These are phyloP conservation scores for Corvus cornix DNA, from an alignment of 2,113 vertebrate genomes.

Conservation along the genomic window DNA sequence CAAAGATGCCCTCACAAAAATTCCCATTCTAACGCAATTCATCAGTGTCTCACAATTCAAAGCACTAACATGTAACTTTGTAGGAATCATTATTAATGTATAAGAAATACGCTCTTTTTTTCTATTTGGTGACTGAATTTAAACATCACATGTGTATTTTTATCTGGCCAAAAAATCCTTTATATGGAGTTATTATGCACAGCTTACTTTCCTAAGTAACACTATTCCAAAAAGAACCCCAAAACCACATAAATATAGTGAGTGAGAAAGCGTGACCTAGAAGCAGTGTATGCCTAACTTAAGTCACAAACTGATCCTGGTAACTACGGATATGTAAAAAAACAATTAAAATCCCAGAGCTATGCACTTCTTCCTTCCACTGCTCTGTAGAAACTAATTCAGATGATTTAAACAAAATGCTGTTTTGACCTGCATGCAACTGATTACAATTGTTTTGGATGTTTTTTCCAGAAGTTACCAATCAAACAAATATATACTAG, in stretches of 20 bases:
- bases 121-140: not conserved
- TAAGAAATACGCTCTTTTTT: not conserved
- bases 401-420: not conserved
- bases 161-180: not conserved
- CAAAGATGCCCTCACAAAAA: not conserved
- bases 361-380: not conserved
- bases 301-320: not conserved
- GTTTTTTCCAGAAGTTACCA: not conserved
- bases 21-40: not conserved
- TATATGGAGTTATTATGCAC: not conserved
- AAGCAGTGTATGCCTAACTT: not conserved
- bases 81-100: not conserved
- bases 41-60: not conserved
- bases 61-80: rapidly evolving
- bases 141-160: not conserved
- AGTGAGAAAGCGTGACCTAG: not conserved
- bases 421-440: not conserved
- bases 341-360: not conserved
- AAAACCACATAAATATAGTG: not conserved
- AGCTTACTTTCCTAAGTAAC: not conserved
- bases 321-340: not conserved
- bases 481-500: not conserved
- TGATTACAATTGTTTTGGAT: not conserved
- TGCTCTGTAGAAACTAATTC: not conserved
- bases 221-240: not conserved